phyloP scores from a whole-genome alignment of 2,888 invertebrate genomes.

The Stegophylla sp. region DNA sequence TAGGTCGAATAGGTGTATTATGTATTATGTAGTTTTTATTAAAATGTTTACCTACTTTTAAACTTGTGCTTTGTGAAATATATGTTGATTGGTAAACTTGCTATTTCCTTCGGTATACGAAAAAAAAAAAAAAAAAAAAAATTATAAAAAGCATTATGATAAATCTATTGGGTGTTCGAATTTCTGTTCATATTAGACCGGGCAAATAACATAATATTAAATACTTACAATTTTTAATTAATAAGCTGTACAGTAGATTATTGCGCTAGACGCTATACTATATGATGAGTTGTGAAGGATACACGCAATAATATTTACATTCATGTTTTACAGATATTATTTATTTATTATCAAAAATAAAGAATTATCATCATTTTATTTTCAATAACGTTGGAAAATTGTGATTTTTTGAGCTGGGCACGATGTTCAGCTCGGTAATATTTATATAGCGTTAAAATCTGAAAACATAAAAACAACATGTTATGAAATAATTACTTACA shows the following conservation, averaged over 20 bases:
- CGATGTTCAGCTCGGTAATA: background rate
- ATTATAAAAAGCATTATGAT: background rate
- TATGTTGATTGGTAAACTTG: too few species aligned
- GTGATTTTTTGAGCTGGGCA: background rate
- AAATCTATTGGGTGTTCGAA: background rate
- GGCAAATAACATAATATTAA: background rate
- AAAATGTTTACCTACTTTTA: too few species aligned
- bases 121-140: background rate
- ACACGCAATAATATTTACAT: background rate
- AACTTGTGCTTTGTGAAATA: too few species aligned
- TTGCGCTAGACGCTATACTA: background rate
- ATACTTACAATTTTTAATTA: background rate
- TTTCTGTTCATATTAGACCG: background rate
- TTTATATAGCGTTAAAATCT: background rate
- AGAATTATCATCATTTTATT: background rate
- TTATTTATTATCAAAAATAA: background rate
- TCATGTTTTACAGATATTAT: background rate
- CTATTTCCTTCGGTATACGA: too few species aligned
- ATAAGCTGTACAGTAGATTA: background rate
- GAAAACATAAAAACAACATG: too few species aligned
- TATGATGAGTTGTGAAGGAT: conserved; percentile 1
- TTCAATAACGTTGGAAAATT: background rate
- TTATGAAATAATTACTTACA: too few species aligned
- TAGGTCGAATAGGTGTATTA: too few species aligned
- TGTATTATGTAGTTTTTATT: too few species aligned